Base-by-base conservation (phyloP, 2,797 vertebrate species). In the Notoglanidium macrostoma region DNA sequence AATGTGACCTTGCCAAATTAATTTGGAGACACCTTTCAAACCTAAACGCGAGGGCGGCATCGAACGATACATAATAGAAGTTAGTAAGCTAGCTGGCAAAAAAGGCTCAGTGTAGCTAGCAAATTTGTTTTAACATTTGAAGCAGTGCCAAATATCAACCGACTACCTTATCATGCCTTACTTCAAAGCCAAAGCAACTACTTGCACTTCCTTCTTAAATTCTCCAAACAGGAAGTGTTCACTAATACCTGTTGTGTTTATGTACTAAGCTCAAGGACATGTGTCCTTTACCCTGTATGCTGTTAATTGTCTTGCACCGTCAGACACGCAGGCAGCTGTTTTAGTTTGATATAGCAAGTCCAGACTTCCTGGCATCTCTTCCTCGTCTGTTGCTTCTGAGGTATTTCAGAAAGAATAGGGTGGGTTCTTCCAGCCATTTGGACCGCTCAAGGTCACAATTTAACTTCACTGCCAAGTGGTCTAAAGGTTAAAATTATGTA, bases 391-490 rank as follows among this genome's bases (percentile, higher is more conserved):
- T 2, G 14, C 19, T 32, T 81, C 67, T 51, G 26, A 29, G 46
- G 46, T 68, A 83, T 32, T 68, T 68, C 21, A 51, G 2, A 68
- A 19, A 54, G 29, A 74, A 87, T 44, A 76, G 29, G 44, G 49
- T 84, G 86, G 61, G 82, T 68, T 83, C 81, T 83, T 54, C 46
- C 81, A 83, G 46, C 5, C n/a, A 83, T 51, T 54, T 23, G 5
- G 65, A 14, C 10, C 63, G 29, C 10, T 14, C 46, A 54, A 68
- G 63, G 63, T 83, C 46, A 68, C 46, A 17, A 54, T 81, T n/a
- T 51, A 35, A 46, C 46, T 83, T 51, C 46, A 68, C n/a, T 83
- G 63, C 81, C 81, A 83, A 83, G n/a, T 83, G 61, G 80, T 17
- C 3, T 68, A 68, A 83, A 83, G 81, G 81, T 68, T 54, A 54